phyloP scores from a whole-genome alignment of 2,113 vertebrate species.

The Myotis davidii region DNA sequence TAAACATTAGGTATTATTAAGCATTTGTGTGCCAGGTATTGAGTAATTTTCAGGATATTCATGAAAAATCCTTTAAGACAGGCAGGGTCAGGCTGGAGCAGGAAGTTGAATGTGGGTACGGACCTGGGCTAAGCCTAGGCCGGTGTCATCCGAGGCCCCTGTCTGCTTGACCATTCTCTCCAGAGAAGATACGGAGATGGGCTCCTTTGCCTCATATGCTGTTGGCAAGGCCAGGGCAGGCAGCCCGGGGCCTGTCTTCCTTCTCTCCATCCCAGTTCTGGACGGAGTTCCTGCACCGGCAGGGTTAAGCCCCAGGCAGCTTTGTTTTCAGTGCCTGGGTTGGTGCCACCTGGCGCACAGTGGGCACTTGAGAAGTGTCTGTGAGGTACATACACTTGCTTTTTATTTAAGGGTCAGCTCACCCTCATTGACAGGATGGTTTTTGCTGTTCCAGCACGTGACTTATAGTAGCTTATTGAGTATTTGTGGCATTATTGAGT shows the following conservation, averaged over 20 bases:
- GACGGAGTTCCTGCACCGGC: background rate
- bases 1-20: background rate
- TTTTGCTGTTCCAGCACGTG: background rate
- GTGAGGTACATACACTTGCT: background rate
- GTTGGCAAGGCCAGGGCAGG: background rate
- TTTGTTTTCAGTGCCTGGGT: background rate
- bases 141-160: background rate
- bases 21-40: background rate
- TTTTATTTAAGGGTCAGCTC: background rate
- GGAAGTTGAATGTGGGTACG: background rate
- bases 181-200: background rate
- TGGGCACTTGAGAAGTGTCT: background rate
- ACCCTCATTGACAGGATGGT: background rate
- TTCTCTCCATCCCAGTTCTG: background rate
- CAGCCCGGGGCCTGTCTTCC: background rate
- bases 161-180: background rate
- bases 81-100: background rate
- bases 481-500: conserved; percentile 1
- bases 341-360: background rate
- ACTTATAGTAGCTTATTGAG: background rate
- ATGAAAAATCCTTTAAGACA: background rate
- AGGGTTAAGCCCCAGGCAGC: background rate
- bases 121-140: background rate
- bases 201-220: background rate
- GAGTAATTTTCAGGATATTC: conserved; percentile 5